Base-by-base conservation (phyloP, 2,113 vertebrate species). In the Cariama cristata region DNA sequence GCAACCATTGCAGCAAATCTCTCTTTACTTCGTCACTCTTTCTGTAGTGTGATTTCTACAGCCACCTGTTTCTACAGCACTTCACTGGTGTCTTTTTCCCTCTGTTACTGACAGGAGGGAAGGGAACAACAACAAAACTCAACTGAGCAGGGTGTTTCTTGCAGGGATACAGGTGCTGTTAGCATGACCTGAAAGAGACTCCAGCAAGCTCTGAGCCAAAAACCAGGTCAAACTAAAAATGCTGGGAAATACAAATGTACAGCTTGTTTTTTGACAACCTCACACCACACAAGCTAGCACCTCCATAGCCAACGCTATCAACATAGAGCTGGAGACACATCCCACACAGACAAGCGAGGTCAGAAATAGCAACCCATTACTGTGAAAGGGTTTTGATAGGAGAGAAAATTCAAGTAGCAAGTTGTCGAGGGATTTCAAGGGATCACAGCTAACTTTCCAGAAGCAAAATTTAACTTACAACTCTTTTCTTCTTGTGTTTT, bases 171-270 rank as follows among this genome's bases (percentile, higher is more conserved):
- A 96, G 73, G 93, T 93, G 93, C 90, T 97, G 93, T 72, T 93
- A 96, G 91, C 76, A 83, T 94, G 85, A 96, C 93, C 95, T 94
- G 97, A 97, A 87, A 96, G 77, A 90, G 53, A 95, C 66, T 96
- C 90, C 24, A 16, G 68, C 88, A 92, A 93, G 60, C 81, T 93
- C 87, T 5, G 3, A 96, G 97, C 83, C 3, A 0, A 89, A 96
- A 88, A 93, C 72, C 93, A 97, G 97, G 96, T 98, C 96, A 97
- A 98, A 97, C 97, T 62, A 64, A 76, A 95, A 97, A 89, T 85
- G 69, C 12, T 79, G 91, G 81, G 96, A 97, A 98, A 96, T 69
- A 91, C 71, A 89, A 93, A 73, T 68, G 93, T 85, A 74, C 4
- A 12, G 71, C 64, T 81, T 88, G 91, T 14, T 58, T 97, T 89